A percentile compares a stretch with the other conserved stretches of the same genome.
Evolutionary conservation across 2,888 invertebrate species (phyloP).

Genomic region (Carabus problematicus): DNA sequence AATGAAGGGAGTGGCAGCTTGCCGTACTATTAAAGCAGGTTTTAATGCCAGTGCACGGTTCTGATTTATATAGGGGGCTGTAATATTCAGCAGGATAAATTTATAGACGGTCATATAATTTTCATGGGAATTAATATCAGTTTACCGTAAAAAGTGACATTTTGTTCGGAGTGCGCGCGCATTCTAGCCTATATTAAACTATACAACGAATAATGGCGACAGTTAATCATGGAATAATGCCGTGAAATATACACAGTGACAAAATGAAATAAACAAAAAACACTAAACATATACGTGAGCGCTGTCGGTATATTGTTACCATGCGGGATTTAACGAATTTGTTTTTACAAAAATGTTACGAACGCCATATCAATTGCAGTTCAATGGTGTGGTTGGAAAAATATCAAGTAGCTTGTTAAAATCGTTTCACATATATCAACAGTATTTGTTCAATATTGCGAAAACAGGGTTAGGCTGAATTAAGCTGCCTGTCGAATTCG

Average conservation of each 20-base stretch:
- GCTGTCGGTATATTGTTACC: too few relatives aligned
- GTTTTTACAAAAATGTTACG: too few relatives aligned
- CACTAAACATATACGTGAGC: too few relatives aligned
- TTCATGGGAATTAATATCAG: conserved; percentile 43
- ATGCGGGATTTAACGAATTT: too few relatives aligned
- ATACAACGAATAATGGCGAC: conserved; percentile 17
- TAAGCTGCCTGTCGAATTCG: too few relatives aligned
- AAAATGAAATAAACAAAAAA: too few relatives aligned
- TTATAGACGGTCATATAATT: conserved; percentile 42
- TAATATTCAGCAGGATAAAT: conserved; percentile 42
- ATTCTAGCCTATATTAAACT: conserved; percentile 24
- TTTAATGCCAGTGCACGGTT: conserved; percentile 32
- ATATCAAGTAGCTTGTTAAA: too few relatives aligned
- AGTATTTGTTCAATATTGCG: too few relatives aligned
- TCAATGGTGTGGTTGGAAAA: too few relatives aligned
- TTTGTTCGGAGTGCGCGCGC: conserved; percentile 21
- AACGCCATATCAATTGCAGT: too few relatives aligned
- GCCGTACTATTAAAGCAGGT: conserved; percentile 26
- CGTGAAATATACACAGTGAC: not conserved
- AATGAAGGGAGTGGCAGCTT: conserved; percentile 28
- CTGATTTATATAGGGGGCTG: conserved; percentile 38
- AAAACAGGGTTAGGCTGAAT: too few relatives aligned
- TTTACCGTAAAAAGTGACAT: conserved; percentile 41
- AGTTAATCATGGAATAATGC: conserved; percentile 23
- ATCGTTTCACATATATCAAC: too few relatives aligned